These are phyloP conservation scores for Neoaliturus tenellus DNA, from an alignment of 2,888 invertebrate species.

Conservation along the genomic window DNA sequence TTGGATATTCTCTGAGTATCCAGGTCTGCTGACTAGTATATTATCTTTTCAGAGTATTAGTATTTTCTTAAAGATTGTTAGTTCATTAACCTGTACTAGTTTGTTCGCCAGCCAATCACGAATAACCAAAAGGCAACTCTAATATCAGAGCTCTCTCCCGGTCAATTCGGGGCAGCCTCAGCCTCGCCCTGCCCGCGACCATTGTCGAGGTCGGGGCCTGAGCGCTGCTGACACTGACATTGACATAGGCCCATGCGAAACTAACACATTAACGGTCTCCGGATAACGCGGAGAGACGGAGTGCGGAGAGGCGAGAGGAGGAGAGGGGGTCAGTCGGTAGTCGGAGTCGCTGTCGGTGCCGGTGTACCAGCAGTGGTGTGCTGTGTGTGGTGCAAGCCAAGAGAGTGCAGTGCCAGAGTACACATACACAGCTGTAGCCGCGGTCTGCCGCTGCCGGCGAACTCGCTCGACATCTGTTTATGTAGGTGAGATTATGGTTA, in stretches of 20 bases:
- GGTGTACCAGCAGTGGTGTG: neutral
- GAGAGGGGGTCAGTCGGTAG: neutral
- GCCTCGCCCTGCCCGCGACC: neutral
- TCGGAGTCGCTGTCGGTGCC: neutral
- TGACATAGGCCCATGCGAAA: neutral
- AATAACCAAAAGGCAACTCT: no score
- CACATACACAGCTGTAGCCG: no score
- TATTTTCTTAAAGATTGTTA: no score
- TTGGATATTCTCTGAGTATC: no score
- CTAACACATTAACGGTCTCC: neutral
- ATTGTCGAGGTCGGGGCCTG: neutral
- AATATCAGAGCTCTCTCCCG: no score
- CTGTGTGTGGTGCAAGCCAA: neutral
- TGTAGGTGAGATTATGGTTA: neutral
- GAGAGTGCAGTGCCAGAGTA: neutral
- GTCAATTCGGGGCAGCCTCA: no score
- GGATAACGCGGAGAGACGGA: no score
- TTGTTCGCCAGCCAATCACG: no score
- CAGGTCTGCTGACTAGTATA: no score
- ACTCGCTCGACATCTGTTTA: neutral
- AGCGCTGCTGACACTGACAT: neutral
- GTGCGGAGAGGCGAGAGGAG: neutral
- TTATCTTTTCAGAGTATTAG: no score
- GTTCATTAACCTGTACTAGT: no score
- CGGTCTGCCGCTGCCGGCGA: neutral